Evolutionary conservation across 2,888 invertebrate genomes (phyloP), one percentile per base, ranked within the genome.

Genomic region (Acanthopleura granulata): DNA sequence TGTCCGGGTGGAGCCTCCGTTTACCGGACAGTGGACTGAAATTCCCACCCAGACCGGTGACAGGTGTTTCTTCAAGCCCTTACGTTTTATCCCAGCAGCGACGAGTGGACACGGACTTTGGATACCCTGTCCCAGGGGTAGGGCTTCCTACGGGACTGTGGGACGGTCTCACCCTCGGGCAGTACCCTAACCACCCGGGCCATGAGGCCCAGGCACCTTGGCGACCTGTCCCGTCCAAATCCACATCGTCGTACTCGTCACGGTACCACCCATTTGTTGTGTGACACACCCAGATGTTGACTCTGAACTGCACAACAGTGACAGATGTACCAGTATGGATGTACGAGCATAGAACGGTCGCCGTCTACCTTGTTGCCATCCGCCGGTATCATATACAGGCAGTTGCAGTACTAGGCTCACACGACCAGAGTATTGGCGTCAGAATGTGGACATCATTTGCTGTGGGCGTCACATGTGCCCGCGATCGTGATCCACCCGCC

Each of bases 211-310:
- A 22, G 16, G 18, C 66, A 27, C 66, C 66, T 1, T 66, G 66
- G 66, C 18, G 66, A 25, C 66, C 66, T 6, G 22, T 66, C 22
- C 66, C 66, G 3, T 27, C 66, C 29, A 66, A 66, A 27, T 27
- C 25, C 3, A 6, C 66, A 27, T 27, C 66, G 14, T 66, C 66
- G 3, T 66, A 66, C 25, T 14, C 66, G 29, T 22, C 22, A 16
- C 22, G 66, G 6, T 66, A 27, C 29, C 66, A 66, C 29, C 66
- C 66, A 15, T 66, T 66, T 66, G 22, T 25, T 27, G 66, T 66
- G 1, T 66, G 66, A 66, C 57, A 22, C 40, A 40, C 40, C 40
- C 40, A 40, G 40, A 40, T 40, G 9, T 9, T 9, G 9, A 40
- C 40, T 40, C 40, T 9, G 40, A 40, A 40, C 40, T 40, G 40